Evolutionary conservation across 2,113 vertebrate species (phyloP).

Genomic region (Oostethus manadensis): DNA sequence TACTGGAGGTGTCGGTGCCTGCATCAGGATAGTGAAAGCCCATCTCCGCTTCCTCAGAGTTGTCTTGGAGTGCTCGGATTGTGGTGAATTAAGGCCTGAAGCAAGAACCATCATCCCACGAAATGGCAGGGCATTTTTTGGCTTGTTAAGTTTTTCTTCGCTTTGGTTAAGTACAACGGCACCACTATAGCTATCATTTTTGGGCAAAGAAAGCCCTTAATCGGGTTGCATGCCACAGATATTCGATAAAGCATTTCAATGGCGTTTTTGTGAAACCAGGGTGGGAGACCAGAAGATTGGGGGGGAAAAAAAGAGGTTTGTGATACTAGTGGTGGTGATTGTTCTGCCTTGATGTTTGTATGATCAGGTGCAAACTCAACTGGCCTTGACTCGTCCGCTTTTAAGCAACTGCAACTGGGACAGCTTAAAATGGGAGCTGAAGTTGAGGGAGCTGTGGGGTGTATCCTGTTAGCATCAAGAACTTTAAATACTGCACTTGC

Average conservation of each 20-base stretch:
- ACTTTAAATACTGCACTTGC: slow-evolving; percentile 51
- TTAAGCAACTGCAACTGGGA: slow-evolving; percentile 26
- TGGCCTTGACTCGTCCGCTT: slow-evolving; percentile 33
- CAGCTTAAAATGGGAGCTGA: slow-evolving; percentile 24
- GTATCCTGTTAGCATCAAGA: slow-evolving; percentile 14
- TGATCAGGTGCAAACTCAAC: slow-evolving; percentile 14
- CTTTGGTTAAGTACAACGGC: slow-evolving; percentile 19
- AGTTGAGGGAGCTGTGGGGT: slow-evolving; percentile 26
- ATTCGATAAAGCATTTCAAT: slow-evolving; percentile 21
- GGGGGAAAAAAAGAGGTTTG: slow-evolving; percentile 14
- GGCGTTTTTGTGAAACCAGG: slow-evolving; percentile 35
- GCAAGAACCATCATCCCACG: slow-evolving; percentile 18
- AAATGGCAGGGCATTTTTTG: slow-evolving; percentile 76
- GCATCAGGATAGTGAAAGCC: slow-evolving; percentile 54
- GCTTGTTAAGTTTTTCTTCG: slow-evolving; percentile 33
- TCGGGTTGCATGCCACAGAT: slow-evolving; percentile 46
- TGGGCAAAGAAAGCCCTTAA: slow-evolving; percentile 40
- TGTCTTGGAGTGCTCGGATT: slow-evolving; percentile 29
- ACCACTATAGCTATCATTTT: slow-evolving; percentile 20
- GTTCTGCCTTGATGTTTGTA: slow-evolving; percentile 28
- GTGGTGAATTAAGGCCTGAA: slow-evolving; percentile 49
- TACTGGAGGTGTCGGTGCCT: slow-evolving; percentile 93
- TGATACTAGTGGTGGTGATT: slow-evolving; percentile 18
- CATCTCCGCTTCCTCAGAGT: not conserved
- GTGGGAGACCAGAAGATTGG: slow-evolving; percentile 8